Evolutionary conservation across 2,113 vertebrate genomes (phyloP), one percentile per base, ranked within the genome.

Genomic region (Tauraco erythrolophus): DNA sequence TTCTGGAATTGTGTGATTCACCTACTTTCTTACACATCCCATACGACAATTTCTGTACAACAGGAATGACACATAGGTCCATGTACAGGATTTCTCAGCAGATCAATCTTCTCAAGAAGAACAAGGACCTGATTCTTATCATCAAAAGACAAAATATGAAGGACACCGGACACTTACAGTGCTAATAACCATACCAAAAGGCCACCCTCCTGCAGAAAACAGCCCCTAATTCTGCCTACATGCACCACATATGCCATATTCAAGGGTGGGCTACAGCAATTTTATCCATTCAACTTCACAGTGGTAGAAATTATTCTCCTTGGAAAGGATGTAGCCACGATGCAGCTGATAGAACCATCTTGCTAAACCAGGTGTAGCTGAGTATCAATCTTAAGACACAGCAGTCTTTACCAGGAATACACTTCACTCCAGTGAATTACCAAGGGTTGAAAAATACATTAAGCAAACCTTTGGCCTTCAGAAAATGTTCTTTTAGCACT

Each of bases 241-340:
- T 31, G 31, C 37, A 72, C 4, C 1, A 1, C n/a, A n/a, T n/a
- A n/a, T n/a, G 75, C 10, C 11, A 1, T 8, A 9, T 0, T 0
- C 0, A 2, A 71, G 56, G 5, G 68, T 9, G 2, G 25, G 16
- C 51, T 68, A 28, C 0, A 2, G 43, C 39, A 43, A 11, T 54
- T 58, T 4, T 17, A 19, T n/a, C 50, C 14, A 3, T 70, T 51
- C 37, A 35, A 3, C 21, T 43, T 2, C 3, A 3, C 8, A 43
- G 30, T 7, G 27, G 8, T 30, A 57, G 54, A 76, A 95, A 76
- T 5, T 9, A 18, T 69, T 33, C 54, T 91, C 45, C 35, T 65
- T 33, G 41, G 54, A 37, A 77, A 86, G 24, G 56, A 43, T 11
- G 31, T 21, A 66, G 7, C 37, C 24, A 30, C 3, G 0, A 13